phyloP scores from a whole-genome alignment of 2,113 vertebrate genomes.

The Coturnix japonica region DNA sequence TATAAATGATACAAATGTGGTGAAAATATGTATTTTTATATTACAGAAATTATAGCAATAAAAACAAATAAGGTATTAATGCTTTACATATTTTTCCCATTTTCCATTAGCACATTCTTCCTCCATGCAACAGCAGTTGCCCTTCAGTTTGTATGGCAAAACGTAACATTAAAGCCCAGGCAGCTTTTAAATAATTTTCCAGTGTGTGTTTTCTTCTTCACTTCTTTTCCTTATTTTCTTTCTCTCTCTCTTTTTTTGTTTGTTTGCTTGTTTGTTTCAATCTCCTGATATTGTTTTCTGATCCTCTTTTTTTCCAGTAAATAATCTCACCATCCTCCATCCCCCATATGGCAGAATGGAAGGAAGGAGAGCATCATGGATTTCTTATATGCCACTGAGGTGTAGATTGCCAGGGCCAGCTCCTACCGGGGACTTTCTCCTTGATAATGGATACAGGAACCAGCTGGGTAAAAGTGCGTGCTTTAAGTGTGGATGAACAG shows the following conservation, averaged over 20 bases:
- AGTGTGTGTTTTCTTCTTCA: not conserved
- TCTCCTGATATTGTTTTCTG: not conserved
- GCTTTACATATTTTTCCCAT: not conserved
- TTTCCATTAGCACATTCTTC: not conserved
- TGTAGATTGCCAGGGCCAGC: not conserved
- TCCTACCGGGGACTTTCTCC: not conserved
- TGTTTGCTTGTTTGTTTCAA: not conserved
- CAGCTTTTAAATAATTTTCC: not conserved
- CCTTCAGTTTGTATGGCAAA: not conserved
- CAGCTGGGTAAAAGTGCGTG: not conserved
- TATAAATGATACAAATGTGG: not conserved
- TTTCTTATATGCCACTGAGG: rapidly evolving
- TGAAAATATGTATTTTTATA: not conserved
- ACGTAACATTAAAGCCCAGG: not conserved
- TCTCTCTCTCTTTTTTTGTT: not conserved
- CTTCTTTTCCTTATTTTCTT: not conserved
- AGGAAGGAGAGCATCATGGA: not conserved
- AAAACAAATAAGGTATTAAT: not conserved
- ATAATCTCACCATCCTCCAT: not conserved
- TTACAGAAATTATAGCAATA: not conserved
- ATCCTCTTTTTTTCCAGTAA: not conserved
- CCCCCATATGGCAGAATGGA: not conserved
- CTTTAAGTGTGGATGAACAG: not conserved
- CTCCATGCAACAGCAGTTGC: rapidly evolving
- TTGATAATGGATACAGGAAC: not conserved